A percentile compares a stretch with the other conserved stretches of the same genome.
These are phyloP conservation scores for Scaptomyza flava DNA, from an alignment of 2,888 invertebrate species.

Conservation along the genomic window DNA sequence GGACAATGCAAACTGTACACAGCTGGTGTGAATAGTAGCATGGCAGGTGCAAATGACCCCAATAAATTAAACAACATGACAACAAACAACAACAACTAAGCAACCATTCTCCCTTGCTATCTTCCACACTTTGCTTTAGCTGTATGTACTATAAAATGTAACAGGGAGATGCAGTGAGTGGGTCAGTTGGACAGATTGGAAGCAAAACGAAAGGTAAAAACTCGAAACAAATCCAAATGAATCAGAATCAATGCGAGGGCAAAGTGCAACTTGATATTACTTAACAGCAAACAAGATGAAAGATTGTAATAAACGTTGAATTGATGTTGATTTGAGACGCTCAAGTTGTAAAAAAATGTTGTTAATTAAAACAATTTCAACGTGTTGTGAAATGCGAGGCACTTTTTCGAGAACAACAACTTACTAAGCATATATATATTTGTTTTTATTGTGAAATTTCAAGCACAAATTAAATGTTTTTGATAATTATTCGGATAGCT, in stretches of 20 bases:
- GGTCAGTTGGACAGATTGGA: conserved; percentile 25
- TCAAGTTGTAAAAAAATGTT: background rate
- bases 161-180: conserved; percentile 3
- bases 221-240: conserved; percentile 24
- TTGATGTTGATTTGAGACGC: background rate
- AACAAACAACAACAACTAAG: conserved; percentile 3
- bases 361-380: background rate
- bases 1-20: conserved; percentile 29
- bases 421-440: background rate
- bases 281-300: background rate
- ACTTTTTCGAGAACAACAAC: background rate
- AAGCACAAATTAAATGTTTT: too few relatives aligned
- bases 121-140: conserved; percentile 1
- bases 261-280: background rate
- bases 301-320: background rate
- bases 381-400: background rate
- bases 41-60: conserved; percentile 60
- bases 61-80: conserved; percentile 68
- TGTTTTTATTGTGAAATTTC: background rate
- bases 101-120: background rate
- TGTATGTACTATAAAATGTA: conserved; percentile 2
- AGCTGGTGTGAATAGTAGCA: conserved; percentile 53
- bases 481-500: background rate
- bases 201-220: background rate
- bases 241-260: conserved; percentile 19